Base-by-base conservation (phyloP, 2,113 vertebrate genomes). In the Cynopterus brachyotis region DNA sequence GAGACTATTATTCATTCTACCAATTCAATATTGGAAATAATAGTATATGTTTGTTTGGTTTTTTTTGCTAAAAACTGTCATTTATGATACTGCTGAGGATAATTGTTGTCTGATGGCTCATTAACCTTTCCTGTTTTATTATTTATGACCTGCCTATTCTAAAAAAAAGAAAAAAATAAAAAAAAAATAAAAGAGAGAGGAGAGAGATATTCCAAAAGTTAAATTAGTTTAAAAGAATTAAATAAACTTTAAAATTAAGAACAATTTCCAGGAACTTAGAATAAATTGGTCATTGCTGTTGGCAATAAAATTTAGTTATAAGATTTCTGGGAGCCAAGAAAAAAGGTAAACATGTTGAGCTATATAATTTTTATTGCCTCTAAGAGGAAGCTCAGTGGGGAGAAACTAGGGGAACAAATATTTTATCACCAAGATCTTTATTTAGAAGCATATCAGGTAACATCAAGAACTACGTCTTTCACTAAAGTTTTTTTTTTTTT, bases 331-430 rank as follows among this genome's bases (percentile, higher is more conserved):
- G 53, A 89, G 57, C 50, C 57, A 84, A 94, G 92, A 69, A 83
- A 85, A 84, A 83, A 75, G 86, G 69, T 96, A 84, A 94, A 84
- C 64, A 84, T 75, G n/a, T 75, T 55, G 26, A 92, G 28, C 42
- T 97, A 50, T 93, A 32, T 92, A 70, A 82, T 82, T 95, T 86
- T 89, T 90, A 94, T 83, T 92, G 32, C 45, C 28, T 91, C 32
- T 60, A 35, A 84, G 45, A 72, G 92, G 73, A 96, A 94, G 4
- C 17, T 83, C 26, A 60, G 5, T 8, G 11, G 69, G 24, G 69
- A 89, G 47, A 87, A 95, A 76, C 5, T 20, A 47, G 32, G 70
- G 40, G n/a, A 10, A 82, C 50, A 57, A 55, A 22, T 6, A 47
- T 37, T 79, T 84, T 30, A 35, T 93, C 40, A 20, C 15, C 9